Conservation (phyloP, 92 coral and sea anemone species). For the Pocillopora grandis region DNA sequence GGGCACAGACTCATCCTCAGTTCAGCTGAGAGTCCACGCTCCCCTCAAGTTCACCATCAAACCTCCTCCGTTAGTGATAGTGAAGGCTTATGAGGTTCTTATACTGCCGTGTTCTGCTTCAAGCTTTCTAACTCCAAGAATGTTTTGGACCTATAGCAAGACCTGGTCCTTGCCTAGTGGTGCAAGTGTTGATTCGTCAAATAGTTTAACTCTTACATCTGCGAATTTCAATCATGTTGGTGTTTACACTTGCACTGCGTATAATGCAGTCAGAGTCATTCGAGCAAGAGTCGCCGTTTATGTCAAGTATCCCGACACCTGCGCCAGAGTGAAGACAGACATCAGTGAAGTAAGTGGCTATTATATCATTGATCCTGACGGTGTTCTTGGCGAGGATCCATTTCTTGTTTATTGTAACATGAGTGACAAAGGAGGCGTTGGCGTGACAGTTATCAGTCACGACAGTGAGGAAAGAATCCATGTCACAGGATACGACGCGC, state of each 20-base stretch:
- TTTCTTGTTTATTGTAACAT: slow-evolving; percentile 28
- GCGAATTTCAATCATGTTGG: neutral
- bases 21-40: slow-evolving; percentile 4
- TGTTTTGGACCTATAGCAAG: neutral
- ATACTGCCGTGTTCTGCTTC: slow-evolving; percentile 5
- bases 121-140: neutral
- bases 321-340: no score
- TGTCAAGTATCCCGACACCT: no score
- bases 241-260: neutral
- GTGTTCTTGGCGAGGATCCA: neutral
- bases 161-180: slow-evolving; percentile 15
- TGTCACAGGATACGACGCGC: slow-evolving; percentile 1
- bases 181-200: neutral
- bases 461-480: slow-evolving; percentile 31
- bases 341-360: no score
- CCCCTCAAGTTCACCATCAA: neutral
- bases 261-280: no score
- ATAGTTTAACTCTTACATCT: neutral
- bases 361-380: neutral
- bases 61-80: neutral
- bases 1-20: neutral
- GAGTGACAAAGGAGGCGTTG: slow-evolving; percentile 7
- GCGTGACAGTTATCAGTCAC: slow-evolving; percentile 23
- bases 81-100: neutral
- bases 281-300: no score